phyloP scores from a whole-genome alignment of 2,797 vertebrate species.

The Acanthopagrus latus region DNA sequence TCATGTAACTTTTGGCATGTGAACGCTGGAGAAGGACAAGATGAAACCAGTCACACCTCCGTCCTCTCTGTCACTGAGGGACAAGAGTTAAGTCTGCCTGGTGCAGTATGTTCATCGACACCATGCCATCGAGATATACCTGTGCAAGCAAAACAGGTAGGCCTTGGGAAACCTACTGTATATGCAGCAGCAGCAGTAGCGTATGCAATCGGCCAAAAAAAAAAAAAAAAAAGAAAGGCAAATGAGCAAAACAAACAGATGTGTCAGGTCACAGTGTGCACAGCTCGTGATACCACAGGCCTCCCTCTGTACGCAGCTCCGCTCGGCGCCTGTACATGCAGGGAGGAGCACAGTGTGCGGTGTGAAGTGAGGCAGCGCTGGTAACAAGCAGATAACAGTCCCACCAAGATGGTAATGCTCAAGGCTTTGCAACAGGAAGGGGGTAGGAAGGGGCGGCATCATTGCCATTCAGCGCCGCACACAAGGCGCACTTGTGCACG shows the following conservation, averaged over 20 bases:
- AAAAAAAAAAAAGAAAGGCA: background rate
- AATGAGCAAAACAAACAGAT: conserved; percentile 67
- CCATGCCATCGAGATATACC: conserved; percentile 2
- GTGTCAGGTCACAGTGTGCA: conserved; percentile 51
- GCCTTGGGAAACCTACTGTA: conserved; percentile 11
- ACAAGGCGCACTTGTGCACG: background rate
- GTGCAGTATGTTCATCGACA: background rate
- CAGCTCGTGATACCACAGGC: conserved; percentile 65
- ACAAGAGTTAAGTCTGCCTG: conserved; percentile 2
- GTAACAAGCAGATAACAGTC: conserved; percentile 63
- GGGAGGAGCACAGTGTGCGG: conserved; percentile 59
- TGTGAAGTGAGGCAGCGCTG: conserved; percentile 42
- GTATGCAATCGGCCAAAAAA: conserved; percentile 24
- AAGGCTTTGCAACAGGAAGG: conserved; percentile 42
- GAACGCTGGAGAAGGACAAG: conserved; percentile 16
- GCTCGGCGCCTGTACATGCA: conserved; percentile 27
- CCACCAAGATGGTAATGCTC: conserved; percentile 51
- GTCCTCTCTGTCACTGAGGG: background rate
- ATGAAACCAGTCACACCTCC: conserved; percentile 2
- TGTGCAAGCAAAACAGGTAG: background rate
- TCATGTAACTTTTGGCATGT: background rate
- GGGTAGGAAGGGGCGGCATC: conserved; percentile 20
- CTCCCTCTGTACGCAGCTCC: conserved; percentile 9
- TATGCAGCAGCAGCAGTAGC: conserved; percentile 36
- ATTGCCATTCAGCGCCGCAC: conserved; percentile 56